A percentile compares a stretch with the other conserved stretches of the same genome.
These are phyloP conservation scores for Anoplophora glabripennis DNA, from an alignment of 1,140 invertebrate species.

Conservation along the genomic window DNA sequence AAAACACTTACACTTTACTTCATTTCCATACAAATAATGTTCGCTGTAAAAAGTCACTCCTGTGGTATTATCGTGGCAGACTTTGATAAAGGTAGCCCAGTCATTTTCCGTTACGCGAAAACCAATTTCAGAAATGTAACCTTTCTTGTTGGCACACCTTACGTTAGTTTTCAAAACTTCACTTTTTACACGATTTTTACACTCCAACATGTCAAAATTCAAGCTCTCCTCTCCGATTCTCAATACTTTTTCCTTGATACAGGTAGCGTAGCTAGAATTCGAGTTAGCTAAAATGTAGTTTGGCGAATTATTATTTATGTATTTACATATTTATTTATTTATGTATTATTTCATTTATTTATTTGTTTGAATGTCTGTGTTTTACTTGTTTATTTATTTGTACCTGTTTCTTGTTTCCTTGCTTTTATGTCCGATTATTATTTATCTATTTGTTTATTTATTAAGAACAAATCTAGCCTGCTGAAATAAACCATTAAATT, in stretches of 20 bases:
- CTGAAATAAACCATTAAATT: too few relatives aligned
- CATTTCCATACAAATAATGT: slow-evolving; percentile 35
- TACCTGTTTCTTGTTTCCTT: too few relatives aligned
- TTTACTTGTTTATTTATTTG: too few relatives aligned
- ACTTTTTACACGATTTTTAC: slow-evolving; percentile 34
- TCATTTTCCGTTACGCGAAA: slow-evolving; percentile 25
- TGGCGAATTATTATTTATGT: not conserved
- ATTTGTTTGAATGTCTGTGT: too few relatives aligned
- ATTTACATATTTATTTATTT: too few relatives aligned
- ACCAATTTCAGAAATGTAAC: slow-evolving; percentile 35
- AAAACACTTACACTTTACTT: slow-evolving; percentile 37
- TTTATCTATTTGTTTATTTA: too few relatives aligned
- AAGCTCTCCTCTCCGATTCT: slow-evolving; percentile 21
- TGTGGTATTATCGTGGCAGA: slow-evolving; percentile 34
- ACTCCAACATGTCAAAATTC: slow-evolving; percentile 29
- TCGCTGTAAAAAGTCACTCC: slow-evolving; percentile 37
- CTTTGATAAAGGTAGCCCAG: slow-evolving; percentile 37
- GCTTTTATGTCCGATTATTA: too few relatives aligned
- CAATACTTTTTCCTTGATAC: slow-evolving; percentile 25
- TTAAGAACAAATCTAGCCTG: too few relatives aligned
- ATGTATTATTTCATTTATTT: too few relatives aligned
- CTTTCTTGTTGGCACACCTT: slow-evolving; percentile 30
- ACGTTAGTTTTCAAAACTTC: slow-evolving; percentile 23
- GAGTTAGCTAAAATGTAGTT: slow-evolving; percentile 26
- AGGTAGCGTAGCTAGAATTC: slow-evolving; percentile 32